Base-by-base conservation (phyloP, 2,888 invertebrate genomes). In the Aphidoletes aphidimyza region DNA sequence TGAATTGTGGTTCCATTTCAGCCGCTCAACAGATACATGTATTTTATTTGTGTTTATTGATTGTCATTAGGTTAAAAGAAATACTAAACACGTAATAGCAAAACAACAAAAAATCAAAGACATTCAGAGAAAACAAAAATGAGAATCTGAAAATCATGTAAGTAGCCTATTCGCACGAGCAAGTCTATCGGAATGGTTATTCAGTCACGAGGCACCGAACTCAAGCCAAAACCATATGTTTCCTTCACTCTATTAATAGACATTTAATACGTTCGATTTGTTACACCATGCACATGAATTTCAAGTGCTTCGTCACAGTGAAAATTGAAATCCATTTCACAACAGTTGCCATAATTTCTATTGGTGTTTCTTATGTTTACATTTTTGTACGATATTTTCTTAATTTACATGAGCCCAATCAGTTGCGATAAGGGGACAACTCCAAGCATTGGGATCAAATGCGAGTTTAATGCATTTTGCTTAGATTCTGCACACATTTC, bases 191-290 rank as follows among this genome's bases (percentile, higher is more conserved):
- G 1, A 30, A 30, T 69, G 69, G n/a, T 69, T 30, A 30, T 30
- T 69, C 30, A 30, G 30, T 30, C 69, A 30, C 69, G 17, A 69
- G 34, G 34, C 69, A 30, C 9, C 30, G 34, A 30, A 17, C 54
- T 30, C 30, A 30, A 69, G 69, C 1, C 69, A 69, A 69, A 69
- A 17, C 69, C 69, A 69, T 69, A 69, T 69, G 69, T 69, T 69
- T 69, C 34, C 69, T 69, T 14, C 9, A 2, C 69, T 69, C 34
- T 69, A 69, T 69, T 69, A 69, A 69, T 69, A 69, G 69, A 69
- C 30, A 69, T 69, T 69, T 30, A 69, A 69, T 69, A 69, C 69
- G 34, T 69, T 69, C 30, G 69, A 69, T 69, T 69, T 69, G 69
- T 69, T 69, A 69, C 69, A 69, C 69, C 69, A 69, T 69, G 69